Evolutionary conservation across 2,113 vertebrate genomes (phyloP), one percentile per base, ranked within the genome.

Genomic region (Lasiurus borealis): DNA sequence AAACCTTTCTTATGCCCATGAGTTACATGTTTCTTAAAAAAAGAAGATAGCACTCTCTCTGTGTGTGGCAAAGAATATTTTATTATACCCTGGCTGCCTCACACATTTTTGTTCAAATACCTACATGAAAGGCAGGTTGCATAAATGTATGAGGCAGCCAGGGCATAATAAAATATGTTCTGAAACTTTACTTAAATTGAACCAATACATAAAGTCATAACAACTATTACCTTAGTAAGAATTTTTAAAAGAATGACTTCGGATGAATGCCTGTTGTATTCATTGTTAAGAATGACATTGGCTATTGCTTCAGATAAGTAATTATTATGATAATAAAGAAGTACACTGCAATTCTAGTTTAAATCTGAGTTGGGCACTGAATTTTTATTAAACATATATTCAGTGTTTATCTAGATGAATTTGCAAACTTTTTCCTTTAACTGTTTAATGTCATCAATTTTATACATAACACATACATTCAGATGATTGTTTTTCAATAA

Each of bases 311-410:
- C 71, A 76, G 59, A 15, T 84, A 76, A 91, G 21, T 16, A 46
- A 66, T 54, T 82, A 77, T 40, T 46, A 52, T 48, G 14, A 88
- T 75, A 64, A 29, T 44, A 76, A 76, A 23, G 57, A 12, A 75
- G 40, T 40, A 14, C n/a, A 31, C 48, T 27, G 2, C 19, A 81
- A 57, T 83, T 83, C 23, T 68, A 75, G 36, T 93, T 68, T 93
- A 57, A 89, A 40, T 66, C 77, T 83, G 21, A 75, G 59, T 16
- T 68, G 34, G 57, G 8, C 13, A 64, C 50, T 7, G 46, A 88
- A 73, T 82, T 82, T n/a, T 72, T 62, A 50, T 81, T 27, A 66
- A 82, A 82, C 12, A 36, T 62, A 73, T 44, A 75, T 93, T 88
- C 21, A 75, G 27, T 73, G 29, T 54, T 93, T 82, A 82, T 54